Evolutionary conservation across 2,888 invertebrate genomes (phyloP).

Genomic region (Fabriciana adippe): DNA sequence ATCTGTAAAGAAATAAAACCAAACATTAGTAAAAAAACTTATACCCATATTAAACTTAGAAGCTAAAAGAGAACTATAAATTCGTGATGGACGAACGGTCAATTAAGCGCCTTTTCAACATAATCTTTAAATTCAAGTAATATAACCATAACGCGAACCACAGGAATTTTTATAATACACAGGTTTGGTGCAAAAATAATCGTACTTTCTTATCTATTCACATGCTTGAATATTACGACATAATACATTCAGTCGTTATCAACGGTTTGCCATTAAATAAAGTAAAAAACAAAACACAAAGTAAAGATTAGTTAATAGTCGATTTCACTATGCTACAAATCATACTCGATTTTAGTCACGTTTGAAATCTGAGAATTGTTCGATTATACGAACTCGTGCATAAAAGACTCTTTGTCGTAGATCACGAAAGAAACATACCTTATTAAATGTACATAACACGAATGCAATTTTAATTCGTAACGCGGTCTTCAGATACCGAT

Average conservation of each 20-base stretch:
- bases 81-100: too few relatives aligned
- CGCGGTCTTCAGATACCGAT: constrained; percentile 1
- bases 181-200: too few relatives aligned
- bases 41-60: too few relatives aligned
- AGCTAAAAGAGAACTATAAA: too few relatives aligned
- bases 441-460: constrained; percentile 16
- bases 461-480: too few relatives aligned
- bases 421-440: constrained; percentile 18
- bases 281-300: constrained; percentile 10
- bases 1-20: constrained; percentile 24
- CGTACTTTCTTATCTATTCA: too few relatives aligned
- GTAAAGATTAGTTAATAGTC: constrained; percentile 21
- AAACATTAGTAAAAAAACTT: not conserved
- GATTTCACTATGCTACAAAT: constrained; percentile 42
- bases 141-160: not conserved
- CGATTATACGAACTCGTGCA: constrained; percentile 49
- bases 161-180: not conserved
- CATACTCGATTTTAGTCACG: constrained; percentile 50
- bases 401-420: constrained; percentile 42
- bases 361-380: constrained; percentile 43
- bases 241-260: not conserved
- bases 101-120: too few relatives aligned
- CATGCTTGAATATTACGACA: too few relatives aligned
- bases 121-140: too few relatives aligned
- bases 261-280: not conserved